These are phyloP conservation scores for Reinhardtius hippoglossoides DNA, from an alignment of 2,113 vertebrate species.

Conservation along the genomic window DNA sequence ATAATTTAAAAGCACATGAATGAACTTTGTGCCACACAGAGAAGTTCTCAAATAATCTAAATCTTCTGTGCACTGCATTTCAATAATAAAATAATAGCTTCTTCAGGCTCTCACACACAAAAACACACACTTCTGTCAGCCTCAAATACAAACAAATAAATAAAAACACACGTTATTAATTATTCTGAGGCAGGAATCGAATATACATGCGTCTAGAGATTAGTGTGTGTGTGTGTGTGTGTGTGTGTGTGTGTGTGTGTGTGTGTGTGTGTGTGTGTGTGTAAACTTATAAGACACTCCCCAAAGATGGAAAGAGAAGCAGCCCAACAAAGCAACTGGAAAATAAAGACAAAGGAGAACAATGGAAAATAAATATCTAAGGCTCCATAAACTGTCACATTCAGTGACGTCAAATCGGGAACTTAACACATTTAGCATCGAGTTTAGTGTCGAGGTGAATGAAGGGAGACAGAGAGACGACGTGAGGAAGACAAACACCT, in stretches of 20 bases:
- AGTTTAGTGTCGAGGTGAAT: too few relatives aligned
- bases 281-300: slow-evolving; percentile 54
- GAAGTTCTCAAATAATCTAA: not conserved
- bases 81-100: slow-evolving; percentile 45
- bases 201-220: slow-evolving; percentile 75
- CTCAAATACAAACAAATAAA: slow-evolving; percentile 82
- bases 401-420: not conserved
- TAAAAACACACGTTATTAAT: slow-evolving; percentile 79
- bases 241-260: not conserved
- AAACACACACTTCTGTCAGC: slow-evolving; percentile 47
- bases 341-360: slow-evolving; percentile 28
- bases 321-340: slow-evolving; percentile 42
- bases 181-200: slow-evolving; percentile 77
- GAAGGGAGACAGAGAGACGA: not conserved
- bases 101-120: slow-evolving; percentile 2
- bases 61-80: slow-evolving; percentile 32
- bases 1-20: not conserved
- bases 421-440: slow-evolving; percentile 13
- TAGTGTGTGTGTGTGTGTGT: not conserved
- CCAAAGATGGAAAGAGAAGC: slow-evolving; percentile 48
- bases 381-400: not conserved
- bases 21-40: too few relatives aligned
- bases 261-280: slow-evolving; percentile 26
- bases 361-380: slow-evolving; percentile 5
- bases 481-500: not conserved